Evolutionary conservation across 2,113 vertebrate genomes (phyloP), one percentile per base, ranked within the genome.

Genomic region (Alethe diademata): DNA sequence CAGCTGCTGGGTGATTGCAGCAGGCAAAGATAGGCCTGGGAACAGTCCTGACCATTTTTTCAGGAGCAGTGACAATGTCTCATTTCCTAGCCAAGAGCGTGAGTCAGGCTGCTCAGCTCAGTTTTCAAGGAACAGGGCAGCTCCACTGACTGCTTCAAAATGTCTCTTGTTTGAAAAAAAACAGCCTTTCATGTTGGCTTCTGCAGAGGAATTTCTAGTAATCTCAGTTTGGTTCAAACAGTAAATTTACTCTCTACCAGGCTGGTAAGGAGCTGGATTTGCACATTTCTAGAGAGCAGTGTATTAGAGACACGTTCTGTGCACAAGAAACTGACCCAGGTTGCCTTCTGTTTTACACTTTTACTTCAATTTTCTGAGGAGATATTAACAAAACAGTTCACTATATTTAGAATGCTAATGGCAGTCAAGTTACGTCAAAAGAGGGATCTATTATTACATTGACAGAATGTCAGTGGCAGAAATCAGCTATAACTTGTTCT

Each of bases 361-460:
- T 71, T n/a, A 10, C 85, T 93, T 95, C 35, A 45, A 8, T 50
- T 92, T 93, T 94, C 69, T 76, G 16, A 64, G 80, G 84, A 72
- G 92, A 42, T 75, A 83, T 57, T 94, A 94, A 70, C 81, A 72
- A 88, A 94, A 50, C 48, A 35, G 57, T 93, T 95, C 64, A 43
- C 91, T 96, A 67, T 93, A 86, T 97, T 96, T 93, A 81, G 93
- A 96, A 94, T 73, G 88, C 86, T 97, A 96, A 97, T 96, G 71
- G 86, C 83, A 96, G 93, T 96, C 94, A 92, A 95, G 81, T 88
- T 95, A 91, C 72, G 90, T 97, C 94, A 93, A 97, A 78, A 94
- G 53, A 90, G 8, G 51, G 56, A 80, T 95, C 92, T 93, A 53
- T 91, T 93, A 96, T 96, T 96, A 90, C 86, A 96, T 53, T 94